phyloP scores from a whole-genome alignment of 2,797 vertebrate species.

The Coregonus suidteri region DNA sequence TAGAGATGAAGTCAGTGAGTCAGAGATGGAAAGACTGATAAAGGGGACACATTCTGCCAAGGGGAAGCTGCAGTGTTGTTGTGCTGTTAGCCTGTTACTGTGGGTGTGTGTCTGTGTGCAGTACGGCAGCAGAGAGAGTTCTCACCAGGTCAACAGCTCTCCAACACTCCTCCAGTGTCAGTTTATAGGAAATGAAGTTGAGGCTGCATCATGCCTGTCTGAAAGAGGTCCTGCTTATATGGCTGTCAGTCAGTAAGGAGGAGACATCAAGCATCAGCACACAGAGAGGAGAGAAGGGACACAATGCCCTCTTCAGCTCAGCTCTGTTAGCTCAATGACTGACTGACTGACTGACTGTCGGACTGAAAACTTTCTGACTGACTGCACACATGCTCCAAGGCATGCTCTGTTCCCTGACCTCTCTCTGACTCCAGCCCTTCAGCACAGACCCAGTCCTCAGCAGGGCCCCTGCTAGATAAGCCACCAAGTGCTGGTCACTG shows the following conservation, averaged over 20 bases:
- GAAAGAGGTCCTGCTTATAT: neutral
- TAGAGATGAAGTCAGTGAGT: neutral
- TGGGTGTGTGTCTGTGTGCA: neutral
- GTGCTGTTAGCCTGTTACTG: neutral
- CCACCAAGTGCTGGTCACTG: constrained; percentile 33
- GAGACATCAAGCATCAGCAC: neutral
- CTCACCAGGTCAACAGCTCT: neutral
- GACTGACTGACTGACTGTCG: neutral
- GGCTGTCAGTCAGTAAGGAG: neutral
- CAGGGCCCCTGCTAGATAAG: constrained; percentile 43
- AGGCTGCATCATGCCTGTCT: neutral
- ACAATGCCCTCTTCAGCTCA: neutral
- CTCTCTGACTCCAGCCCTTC: neutral
- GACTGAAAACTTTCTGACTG: neutral
- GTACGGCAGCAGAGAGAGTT: neutral
- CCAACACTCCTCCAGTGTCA: neutral
- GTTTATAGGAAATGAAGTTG: neutral
- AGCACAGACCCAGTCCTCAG: neutral
- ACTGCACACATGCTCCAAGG: neutral
- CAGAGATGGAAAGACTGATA: neutral
- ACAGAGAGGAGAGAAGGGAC: neutral
- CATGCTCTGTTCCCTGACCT: neutral
- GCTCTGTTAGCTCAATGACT: neutral
- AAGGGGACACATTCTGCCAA: constrained; percentile 1
- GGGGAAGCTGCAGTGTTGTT: neutral